These are phyloP conservation scores for Heliconius aoede DNA, from an alignment of 2,888 invertebrate species.

Conservation along the genomic window DNA sequence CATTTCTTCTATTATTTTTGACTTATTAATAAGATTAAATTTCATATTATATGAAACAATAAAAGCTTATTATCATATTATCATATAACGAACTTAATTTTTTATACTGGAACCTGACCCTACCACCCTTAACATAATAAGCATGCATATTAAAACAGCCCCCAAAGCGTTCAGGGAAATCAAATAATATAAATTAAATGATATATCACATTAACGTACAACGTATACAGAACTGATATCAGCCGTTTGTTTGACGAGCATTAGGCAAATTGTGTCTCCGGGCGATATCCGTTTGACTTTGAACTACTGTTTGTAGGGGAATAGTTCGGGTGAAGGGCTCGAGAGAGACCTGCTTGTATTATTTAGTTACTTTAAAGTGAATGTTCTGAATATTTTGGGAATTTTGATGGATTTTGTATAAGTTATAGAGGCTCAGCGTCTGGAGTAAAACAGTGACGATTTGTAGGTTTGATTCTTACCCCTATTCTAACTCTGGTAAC, in stretches of 20 bases:
- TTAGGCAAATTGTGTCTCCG: conserved; percentile 61
- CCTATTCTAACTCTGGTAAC: no score
- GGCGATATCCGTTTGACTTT: conserved; percentile 52
- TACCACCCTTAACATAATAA: background rate
- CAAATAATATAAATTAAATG: conserved; percentile 31
- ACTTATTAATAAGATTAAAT: no score
- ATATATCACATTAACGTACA: conserved; percentile 40
- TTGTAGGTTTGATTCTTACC: no score
- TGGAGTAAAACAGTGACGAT: no score
- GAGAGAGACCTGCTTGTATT: background rate
- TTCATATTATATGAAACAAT: no score
- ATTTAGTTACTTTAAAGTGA: background rate
- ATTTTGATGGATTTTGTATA: background rate
- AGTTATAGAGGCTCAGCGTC: background rate
- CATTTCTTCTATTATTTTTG: no score
- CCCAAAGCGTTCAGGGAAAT: background rate
- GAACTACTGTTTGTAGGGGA: conserved; percentile 46
- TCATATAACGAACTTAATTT: background rate
- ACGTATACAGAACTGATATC: conserved; percentile 32
- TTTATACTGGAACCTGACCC: background rate
- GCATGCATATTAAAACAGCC: conserved; percentile 15
- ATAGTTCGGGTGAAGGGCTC: conserved; percentile 13
- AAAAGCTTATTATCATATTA: background rate
- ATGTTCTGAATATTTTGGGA: background rate
- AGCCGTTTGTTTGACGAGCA: conserved; percentile 53